phyloP scores from a whole-genome alignment of 2,888 invertebrate species.

The Drosophila tripunctata region DNA sequence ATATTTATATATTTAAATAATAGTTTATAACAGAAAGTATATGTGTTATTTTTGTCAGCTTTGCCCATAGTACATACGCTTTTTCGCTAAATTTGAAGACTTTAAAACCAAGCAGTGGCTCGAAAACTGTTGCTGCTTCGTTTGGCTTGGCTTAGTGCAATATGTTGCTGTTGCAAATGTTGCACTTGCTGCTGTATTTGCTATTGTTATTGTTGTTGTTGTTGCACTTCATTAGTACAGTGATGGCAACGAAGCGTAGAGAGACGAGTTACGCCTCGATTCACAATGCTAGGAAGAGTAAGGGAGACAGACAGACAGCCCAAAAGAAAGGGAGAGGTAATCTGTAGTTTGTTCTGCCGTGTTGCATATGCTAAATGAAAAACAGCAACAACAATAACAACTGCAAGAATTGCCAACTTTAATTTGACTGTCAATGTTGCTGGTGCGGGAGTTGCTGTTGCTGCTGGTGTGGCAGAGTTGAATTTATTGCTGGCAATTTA shows the following conservation, averaged over 20 bases:
- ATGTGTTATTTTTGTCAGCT: no score
- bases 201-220: constrained; percentile 44
- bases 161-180: constrained; percentile 20
- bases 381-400: constrained; percentile 14
- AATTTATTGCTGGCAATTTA: constrained; percentile 66
- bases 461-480: constrained; percentile 19
- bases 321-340: constrained; percentile 6
- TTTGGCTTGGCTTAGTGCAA: constrained; percentile 25
- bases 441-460: constrained; percentile 17
- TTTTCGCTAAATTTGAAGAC: background rate
- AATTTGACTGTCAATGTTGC: constrained; percentile 66
- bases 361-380: constrained; percentile 46
- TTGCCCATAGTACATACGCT: no score
- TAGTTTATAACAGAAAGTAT: no score
- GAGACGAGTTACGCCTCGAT: constrained; percentile 65
- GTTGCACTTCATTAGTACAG: constrained; percentile 72
- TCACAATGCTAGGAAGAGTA: constrained; percentile 38
- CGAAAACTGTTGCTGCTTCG: constrained; percentile 19
- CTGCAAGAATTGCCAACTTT: constrained; percentile 57
- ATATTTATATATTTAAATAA: no score
- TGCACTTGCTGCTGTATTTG: constrained; percentile 36
- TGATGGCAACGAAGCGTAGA: constrained; percentile 70
- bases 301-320: constrained; percentile 5
- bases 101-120: constrained; percentile 15
- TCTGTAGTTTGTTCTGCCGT: constrained; percentile 16